Conservation (phyloP, 2,113 vertebrate genomes). For the Phrynosoma platyrhinos region DNA sequence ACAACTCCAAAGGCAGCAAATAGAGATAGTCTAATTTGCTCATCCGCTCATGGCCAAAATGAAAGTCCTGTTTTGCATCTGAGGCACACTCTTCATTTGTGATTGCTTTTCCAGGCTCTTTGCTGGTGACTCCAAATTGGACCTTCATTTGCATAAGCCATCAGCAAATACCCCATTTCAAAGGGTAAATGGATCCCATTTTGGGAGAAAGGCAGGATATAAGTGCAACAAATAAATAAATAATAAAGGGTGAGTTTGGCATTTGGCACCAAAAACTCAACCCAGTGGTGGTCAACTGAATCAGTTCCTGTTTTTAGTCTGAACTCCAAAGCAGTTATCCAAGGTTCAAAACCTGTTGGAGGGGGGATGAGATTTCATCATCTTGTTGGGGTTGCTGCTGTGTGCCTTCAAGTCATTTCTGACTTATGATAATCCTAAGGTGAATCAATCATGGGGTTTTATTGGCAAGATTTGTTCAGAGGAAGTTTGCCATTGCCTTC, state of each 20-base stretch:
- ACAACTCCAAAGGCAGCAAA: constrained; percentile 1
- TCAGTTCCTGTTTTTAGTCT: no score
- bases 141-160: background rate
- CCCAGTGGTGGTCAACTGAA: no score
- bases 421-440: no score
- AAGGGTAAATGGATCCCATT: no score
- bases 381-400: no score
- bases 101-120: background rate
- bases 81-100: background rate
- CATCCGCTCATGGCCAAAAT: background rate
- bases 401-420: no score
- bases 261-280: background rate
- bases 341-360: no score
- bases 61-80: background rate
- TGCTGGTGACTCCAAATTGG: background rate
- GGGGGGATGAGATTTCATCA: no score
- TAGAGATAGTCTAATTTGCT: background rate
- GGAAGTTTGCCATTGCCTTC: no score
- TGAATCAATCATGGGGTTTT: no score
- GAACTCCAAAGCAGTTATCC: no score
- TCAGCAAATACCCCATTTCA: background rate
- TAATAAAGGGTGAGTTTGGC: background rate
- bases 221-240: background rate
- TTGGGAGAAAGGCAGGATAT: background rate
- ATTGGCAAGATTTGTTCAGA: no score